Conservation (phyloP, 2,888 invertebrate genomes). For the Drosophila prostipennis region DNA sequence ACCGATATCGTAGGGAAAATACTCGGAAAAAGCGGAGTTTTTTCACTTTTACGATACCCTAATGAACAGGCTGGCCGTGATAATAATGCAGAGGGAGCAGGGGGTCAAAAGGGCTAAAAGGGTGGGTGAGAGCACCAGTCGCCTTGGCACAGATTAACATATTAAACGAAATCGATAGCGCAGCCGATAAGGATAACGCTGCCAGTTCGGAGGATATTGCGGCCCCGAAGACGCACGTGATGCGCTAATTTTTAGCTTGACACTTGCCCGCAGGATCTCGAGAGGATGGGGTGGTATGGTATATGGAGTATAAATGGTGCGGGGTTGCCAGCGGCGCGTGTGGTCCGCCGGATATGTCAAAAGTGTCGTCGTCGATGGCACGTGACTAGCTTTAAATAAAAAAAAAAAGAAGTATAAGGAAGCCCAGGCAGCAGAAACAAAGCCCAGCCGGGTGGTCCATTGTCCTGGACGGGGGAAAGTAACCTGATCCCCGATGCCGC, state of each 20-base stretch:
- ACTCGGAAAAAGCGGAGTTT: conserved; percentile 26
- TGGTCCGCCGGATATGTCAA: conserved; percentile 80
- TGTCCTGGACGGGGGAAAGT: conserved; percentile 45
- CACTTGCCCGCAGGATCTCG: conserved; percentile 70
- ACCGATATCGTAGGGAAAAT: conserved; percentile 24
- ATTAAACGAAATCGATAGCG: conserved; percentile 77
- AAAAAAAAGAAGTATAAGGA: conserved; percentile 10
- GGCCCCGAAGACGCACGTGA: conserved; percentile 74
- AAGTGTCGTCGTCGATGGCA: conserved; percentile 74
- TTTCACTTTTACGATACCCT: conserved; percentile 55
- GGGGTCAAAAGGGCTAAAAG: not conserved
- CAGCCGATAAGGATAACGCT: conserved; percentile 46
- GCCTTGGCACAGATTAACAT: conserved; percentile 71
- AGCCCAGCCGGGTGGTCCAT: conserved; percentile 68
- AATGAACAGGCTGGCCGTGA: conserved; percentile 53
- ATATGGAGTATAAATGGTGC: conserved; percentile 6
- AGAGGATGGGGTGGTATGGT: conserved; percentile 2
- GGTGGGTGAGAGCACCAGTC: not conserved
- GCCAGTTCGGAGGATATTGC: conserved; percentile 67
- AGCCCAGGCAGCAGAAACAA: conserved; percentile 42
- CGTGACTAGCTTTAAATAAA: conserved; percentile 61
- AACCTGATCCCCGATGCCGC: conserved; percentile 63
- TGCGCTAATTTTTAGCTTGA: conserved; percentile 78
- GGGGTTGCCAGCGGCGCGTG: conserved; percentile 57
- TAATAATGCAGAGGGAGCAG: conserved; percentile 1